phyloP scores from a whole-genome alignment of 1,140 invertebrate genomes.

The Ips typographus region DNA sequence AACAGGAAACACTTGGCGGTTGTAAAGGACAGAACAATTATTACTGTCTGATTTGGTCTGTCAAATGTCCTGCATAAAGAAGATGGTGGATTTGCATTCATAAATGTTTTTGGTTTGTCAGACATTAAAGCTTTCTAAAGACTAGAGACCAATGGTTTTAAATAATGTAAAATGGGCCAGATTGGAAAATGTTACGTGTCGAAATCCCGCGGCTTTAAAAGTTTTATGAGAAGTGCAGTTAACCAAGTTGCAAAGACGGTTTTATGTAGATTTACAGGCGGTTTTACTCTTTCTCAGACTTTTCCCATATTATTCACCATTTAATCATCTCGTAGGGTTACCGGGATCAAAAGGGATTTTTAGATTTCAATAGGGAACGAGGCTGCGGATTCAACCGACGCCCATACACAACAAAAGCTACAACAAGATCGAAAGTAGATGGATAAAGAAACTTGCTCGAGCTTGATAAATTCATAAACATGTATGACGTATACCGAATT shows the following conservation, averaged over 20 bases:
- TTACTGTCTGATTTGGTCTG: too few species aligned
- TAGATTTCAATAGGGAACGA: slow-evolving; percentile 3
- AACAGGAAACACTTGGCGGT: too few species aligned
- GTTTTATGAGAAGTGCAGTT: slow-evolving; percentile 33
- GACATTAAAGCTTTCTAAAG: too few species aligned
- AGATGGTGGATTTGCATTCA: too few species aligned
- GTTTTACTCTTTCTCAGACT: slow-evolving; percentile 19
- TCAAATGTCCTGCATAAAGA: too few species aligned
- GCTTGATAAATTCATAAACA: too few species aligned
- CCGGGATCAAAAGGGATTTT: slow-evolving; percentile 17
- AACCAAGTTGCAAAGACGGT: slow-evolving; percentile 31
- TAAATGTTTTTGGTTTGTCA: too few species aligned
- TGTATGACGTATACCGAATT: neutral
- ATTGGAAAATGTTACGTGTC: slow-evolving; percentile 29
- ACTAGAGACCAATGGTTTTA: neutral
- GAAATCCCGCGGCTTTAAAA: slow-evolving; percentile 26
- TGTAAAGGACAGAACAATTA: too few species aligned
- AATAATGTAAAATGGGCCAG: slow-evolving; percentile 19
- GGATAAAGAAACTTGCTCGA: too few species aligned
- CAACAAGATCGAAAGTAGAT: too few species aligned
- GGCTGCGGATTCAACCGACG: neutral
- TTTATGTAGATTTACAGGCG: slow-evolving; percentile 27
- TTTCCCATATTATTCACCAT: slow-evolving; percentile 26
- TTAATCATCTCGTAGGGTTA: slow-evolving; percentile 23
- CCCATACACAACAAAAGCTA: too few species aligned